Evolutionary conservation across 2,113 vertebrate species (phyloP).

Genomic region (Atlantisia rogersi): DNA sequence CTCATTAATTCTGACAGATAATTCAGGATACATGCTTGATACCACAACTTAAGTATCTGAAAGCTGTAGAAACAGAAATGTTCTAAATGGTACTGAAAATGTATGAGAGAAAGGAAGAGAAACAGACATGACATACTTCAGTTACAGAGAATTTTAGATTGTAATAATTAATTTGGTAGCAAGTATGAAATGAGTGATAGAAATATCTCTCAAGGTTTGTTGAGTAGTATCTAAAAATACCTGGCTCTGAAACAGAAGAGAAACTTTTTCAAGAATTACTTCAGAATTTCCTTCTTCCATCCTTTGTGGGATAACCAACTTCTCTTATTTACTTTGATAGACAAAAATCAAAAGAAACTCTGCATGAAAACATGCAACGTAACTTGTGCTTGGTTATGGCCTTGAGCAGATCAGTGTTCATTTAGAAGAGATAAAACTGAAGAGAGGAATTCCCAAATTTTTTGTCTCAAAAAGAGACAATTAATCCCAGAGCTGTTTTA

Average conservation of each 20-base stretch:
- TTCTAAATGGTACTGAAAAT: background rate
- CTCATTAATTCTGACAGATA: slow-evolving; percentile 32
- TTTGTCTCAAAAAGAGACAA: background rate
- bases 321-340: background rate
- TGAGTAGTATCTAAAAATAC: background rate
- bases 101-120: background rate
- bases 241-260: background rate
- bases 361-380: background rate
- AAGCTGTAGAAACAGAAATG: background rate
- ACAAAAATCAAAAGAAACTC: background rate
- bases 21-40: background rate
- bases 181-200: background rate
- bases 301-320: background rate
- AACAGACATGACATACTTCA: background rate
- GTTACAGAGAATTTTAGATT: background rate
- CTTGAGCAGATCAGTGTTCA: background rate
- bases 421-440: background rate
- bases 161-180: background rate
- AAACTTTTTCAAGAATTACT: background rate
- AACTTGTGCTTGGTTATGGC: background rate
- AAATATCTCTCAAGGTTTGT: background rate
- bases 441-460: background rate
- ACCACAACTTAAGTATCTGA: background rate
- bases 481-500: background rate
- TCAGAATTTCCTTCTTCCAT: background rate